Conservation (phyloP, 2,113 vertebrate genomes). For the Caranx ignobilis region DNA sequence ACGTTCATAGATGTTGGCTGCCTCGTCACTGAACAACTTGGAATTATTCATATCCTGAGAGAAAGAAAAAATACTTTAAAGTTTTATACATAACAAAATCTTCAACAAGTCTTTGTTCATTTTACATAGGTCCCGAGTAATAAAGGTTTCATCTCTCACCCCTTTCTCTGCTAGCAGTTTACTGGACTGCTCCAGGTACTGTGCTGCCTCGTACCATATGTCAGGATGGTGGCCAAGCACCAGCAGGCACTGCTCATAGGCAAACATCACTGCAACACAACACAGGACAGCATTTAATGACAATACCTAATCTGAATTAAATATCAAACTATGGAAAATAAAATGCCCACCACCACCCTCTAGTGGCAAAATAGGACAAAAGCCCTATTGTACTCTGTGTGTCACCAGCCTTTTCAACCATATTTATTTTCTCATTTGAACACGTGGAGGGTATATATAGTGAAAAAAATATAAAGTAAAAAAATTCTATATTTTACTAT, state of each 20-base stretch:
- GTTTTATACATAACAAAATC: not conserved
- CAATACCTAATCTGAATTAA: not conserved
- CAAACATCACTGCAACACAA: conserved; percentile 94
- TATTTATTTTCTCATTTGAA: not conserved
- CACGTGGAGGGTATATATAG: not conserved
- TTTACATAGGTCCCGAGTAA: not conserved
- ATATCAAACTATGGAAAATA: not conserved
- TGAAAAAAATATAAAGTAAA: not conserved
- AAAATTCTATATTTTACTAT: too few species aligned
- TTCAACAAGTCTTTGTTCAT: not conserved
- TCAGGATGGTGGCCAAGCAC: conserved; percentile 98
- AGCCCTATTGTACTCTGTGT: not conserved
- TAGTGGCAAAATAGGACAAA: conserved; percentile 22
- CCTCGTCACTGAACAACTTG: conserved; percentile 98
- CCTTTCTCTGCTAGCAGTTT: conserved; percentile 98
- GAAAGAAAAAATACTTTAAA: not conserved
- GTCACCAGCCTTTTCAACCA: not conserved
- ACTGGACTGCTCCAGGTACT: conserved; percentile 98
- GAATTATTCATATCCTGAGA: conserved; percentile 99
- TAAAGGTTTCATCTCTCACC: conserved; percentile 80
- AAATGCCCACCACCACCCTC: conserved; percentile 19
- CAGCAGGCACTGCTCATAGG: conserved; percentile 98
- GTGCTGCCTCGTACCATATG: conserved; percentile 98
- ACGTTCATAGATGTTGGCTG: conserved; percentile 99
- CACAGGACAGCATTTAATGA: conserved; percentile 53